These are phyloP conservation scores for Tachyglossus aculeatus DNA, from an alignment of 2,797 vertebrate species.

Conservation along the genomic window DNA sequence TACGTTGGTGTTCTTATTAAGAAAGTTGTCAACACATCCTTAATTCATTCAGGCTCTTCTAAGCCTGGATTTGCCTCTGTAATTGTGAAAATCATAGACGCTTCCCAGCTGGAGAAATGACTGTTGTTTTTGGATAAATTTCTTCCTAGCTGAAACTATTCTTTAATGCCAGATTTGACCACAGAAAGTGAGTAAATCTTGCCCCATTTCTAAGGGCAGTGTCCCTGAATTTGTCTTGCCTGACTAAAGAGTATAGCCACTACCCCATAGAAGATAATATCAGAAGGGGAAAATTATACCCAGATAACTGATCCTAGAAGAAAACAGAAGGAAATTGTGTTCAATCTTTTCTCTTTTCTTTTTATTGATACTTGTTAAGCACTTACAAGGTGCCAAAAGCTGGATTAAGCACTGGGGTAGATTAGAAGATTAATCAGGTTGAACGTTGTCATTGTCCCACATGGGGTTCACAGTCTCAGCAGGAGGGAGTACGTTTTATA, in stretches of 20 bases:
- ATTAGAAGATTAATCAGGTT: too few species aligned
- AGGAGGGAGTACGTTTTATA: too few species aligned
- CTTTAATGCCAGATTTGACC: neutral
- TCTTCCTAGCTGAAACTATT: neutral
- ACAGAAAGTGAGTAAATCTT: neutral
- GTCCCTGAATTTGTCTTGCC: neutral
- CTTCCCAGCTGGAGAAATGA: neutral
- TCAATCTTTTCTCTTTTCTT: too few species aligned
- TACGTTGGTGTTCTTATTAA: neutral
- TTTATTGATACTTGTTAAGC: too few species aligned
- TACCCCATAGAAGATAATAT: neutral
- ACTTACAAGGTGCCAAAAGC: too few species aligned
- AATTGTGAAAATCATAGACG: too few species aligned
- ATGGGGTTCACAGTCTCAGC: too few species aligned
- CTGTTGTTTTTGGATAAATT: neutral
- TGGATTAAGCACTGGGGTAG: too few species aligned
- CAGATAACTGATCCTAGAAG: neutral
- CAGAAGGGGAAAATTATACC: neutral
- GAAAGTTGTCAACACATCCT: neutral
- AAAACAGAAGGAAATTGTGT: neutral
- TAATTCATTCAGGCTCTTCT: constrained; percentile 1
- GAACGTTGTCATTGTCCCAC: too few species aligned
- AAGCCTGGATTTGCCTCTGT: neutral
- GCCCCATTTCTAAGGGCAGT: neutral
- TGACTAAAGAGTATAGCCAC: neutral